A percentile compares a stretch with the other conserved stretches of the same genome.
phyloP scores from a whole-genome alignment of 2,113 vertebrate genomes.

The Thinocorus orbignyianus region DNA sequence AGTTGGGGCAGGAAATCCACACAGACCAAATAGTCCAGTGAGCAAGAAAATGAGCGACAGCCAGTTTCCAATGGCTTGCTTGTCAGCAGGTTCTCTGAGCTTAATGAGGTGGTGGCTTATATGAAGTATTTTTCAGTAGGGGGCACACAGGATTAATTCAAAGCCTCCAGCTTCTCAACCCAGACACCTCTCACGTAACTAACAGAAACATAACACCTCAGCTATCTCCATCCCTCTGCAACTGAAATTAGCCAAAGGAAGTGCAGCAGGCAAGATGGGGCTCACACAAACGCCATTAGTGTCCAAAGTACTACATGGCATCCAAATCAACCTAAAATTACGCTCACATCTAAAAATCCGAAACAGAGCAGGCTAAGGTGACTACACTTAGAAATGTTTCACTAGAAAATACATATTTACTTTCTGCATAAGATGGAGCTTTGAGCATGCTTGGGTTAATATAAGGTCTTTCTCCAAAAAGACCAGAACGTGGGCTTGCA shows the following conservation, averaged over 20 bases:
- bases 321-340: neutral
- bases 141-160: neutral
- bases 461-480: neutral
- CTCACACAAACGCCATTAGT: neutral
- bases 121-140: neutral
- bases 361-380: neutral
- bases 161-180: neutral
- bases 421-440: neutral
- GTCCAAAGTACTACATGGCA: neutral
- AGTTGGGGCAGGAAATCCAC: neutral
- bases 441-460: neutral
- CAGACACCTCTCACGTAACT: neutral
- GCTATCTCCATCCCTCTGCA: neutral
- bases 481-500: neutral
- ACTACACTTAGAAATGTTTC: neutral
- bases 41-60: neutral
- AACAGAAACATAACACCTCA: neutral
- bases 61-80: rapidly evolving
- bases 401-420: neutral
- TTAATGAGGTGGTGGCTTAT: neutral
- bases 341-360: neutral
- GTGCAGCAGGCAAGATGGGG: neutral
- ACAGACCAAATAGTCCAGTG: neutral
- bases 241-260: neutral
- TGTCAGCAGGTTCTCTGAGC: neutral